Evolutionary conservation across 53 echinoderm and acorn worm species (phyloP), one percentile per base, ranked within the genome.

Genomic region (Pentamera pediparva): DNA sequence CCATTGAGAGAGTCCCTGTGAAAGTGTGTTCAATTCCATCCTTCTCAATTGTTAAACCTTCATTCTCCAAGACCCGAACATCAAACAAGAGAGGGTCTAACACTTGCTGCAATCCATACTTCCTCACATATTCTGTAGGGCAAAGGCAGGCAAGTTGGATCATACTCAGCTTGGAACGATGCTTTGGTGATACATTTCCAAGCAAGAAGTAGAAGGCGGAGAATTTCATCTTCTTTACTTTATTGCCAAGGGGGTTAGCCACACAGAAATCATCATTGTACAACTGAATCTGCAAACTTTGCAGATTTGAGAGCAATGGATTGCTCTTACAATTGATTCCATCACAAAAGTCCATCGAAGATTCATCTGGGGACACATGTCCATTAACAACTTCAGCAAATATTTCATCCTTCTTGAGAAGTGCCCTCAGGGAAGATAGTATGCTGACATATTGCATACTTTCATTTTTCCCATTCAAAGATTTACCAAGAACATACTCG

Each of bases 141-240:
- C 70, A 70, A 47, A 70, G 32, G 12, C 70, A 70, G 32, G 45
- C 70, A 21, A 50, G 50, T 47, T 70, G 70, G 29, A 70, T 70
- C 27, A 41, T 47, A 2, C 29, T 48, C 28, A 70, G 10, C 12
- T 24, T 27, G 19, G 70, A 70, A 18, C 51, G 49, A 17, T 18
- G 49, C 70, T 49, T 70, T 28, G 51, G 48, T 3, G 41, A 4
- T 4, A 50, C 3, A 70, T 70, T 45, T 48, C 70, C 70, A 26
- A 70, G 27, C 3, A 70, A 0, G 21, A 70, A 41, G 29, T 70
- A 70, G 2, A 47, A 41, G 47, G 50, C 50, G 30, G 41, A 41
- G 31, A 70, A 22, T 31, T 70, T 70, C 0, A 70, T 5, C 8
- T 4, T 70, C 20, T 47, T 70, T 2, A 48, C 45, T 25, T 70